Conservation (phyloP, 2,113 vertebrate species). For the Alectura lathami region DNA sequence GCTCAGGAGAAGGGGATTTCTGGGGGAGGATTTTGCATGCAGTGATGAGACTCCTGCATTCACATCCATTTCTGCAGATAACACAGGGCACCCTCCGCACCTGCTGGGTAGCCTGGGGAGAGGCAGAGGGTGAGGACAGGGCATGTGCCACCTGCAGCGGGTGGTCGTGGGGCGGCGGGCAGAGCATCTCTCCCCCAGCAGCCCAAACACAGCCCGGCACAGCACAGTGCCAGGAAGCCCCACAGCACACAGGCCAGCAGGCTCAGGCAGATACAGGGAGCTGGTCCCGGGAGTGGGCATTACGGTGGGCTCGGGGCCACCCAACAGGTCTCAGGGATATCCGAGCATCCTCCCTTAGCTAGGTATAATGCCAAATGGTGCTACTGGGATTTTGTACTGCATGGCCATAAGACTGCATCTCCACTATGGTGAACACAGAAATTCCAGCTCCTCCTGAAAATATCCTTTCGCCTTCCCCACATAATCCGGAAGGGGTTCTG, state of each 20-base stretch:
- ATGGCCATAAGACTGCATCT: background rate
- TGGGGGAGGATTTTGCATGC: background rate
- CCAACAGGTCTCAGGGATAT: background rate
- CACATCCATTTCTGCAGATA: background rate
- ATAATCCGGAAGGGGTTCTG: background rate
- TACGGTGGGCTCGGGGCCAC: background rate
- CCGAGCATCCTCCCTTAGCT: background rate
- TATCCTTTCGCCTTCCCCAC: background rate
- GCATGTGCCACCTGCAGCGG: background rate
- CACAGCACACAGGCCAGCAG: background rate
- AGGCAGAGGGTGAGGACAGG: background rate
- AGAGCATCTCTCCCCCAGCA: background rate
- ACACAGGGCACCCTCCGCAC: background rate
- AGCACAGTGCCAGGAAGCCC: no score
- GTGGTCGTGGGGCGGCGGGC: fast-evolving
- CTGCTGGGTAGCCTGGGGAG: background rate
- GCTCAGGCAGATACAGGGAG: background rate
- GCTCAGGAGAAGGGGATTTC: background rate
- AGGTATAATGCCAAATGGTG: background rate
- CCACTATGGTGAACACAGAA: background rate
- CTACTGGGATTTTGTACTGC: background rate
- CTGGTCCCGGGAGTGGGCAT: fast-evolving
- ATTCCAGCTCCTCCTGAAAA: background rate
- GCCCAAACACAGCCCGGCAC: background rate
- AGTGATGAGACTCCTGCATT: background rate